Evolutionary conservation across 2,888 invertebrate species (phyloP), one percentile per base, ranked within the genome.

Genomic region (Gymnoscelis rufifasciata): DNA sequence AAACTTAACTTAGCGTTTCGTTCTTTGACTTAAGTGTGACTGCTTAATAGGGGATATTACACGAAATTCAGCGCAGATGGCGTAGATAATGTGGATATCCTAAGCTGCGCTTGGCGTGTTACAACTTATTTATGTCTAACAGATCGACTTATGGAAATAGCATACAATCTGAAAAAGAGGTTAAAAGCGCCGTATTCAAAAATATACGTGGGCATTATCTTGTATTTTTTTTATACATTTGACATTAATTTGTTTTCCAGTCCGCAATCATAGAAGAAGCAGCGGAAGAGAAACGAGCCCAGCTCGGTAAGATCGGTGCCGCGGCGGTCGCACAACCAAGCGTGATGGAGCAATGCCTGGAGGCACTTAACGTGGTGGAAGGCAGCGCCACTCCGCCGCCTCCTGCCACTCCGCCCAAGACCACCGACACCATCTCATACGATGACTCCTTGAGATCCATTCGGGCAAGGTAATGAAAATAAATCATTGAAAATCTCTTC

Each of bases 321-420:
- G 78, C 74, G 2, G 86, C 86, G 0, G 81, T 83, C 30, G 81
- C 79, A 0, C 71, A 82, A 47, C 83, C 84, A 2, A 75, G 62
- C 49, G 74, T 71, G 0, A 83, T 87, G 84, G 74, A 87, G 67
- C 68, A 71, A 1, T 88, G 88, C 47, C 72, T 88, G 28, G 47
- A 71, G 0, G 81, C 81, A 1, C 68, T 88, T n/a, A 68, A 83
- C 57, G 88, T 88, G 52, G 78, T 76, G 14, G 87, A 87, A 51
- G 87, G 84, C 28, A 77, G 76, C 40, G 72, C 79, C 1, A 43
- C 62, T 0, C 86, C 87, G 2, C 70, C 73, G 10, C 66, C 78
- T 0, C 73, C 81, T 6, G 61, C 80, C 3, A 74, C 82, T 0
- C 83, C 87, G 8, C 83, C 84, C 0, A 60, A 64, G 44, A 82